These are phyloP conservation scores for Lasioglossum marginatum DNA, from an alignment of 2,888 invertebrate species.

Conservation along the genomic window DNA sequence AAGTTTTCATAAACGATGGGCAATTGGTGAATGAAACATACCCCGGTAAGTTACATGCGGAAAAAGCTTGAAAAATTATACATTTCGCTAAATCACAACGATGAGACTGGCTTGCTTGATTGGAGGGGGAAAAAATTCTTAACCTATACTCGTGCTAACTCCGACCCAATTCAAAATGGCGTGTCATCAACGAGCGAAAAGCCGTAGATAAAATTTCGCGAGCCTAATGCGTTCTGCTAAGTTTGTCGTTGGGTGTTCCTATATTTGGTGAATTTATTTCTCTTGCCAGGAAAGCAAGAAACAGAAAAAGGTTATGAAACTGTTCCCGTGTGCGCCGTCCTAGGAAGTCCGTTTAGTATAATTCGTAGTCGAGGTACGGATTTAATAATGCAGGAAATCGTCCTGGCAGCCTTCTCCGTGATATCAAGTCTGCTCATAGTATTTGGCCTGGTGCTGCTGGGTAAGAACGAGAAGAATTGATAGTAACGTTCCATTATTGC, in stretches of 20 bases:
- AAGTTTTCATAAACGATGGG: constrained; percentile 7
- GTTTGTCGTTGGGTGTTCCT: constrained; percentile 39
- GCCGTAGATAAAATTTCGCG: constrained; percentile 25
- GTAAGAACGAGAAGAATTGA: constrained; percentile 83
- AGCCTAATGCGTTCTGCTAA: constrained; percentile 35
- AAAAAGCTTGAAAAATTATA: constrained; percentile 12
- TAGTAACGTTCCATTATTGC: constrained; percentile 37
- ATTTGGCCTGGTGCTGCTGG: constrained; percentile 86
- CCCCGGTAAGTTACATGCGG: constrained; percentile 65
- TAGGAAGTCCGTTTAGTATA: constrained; percentile 46
- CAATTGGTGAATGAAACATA: constrained; percentile 4
- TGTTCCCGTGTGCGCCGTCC: constrained; percentile 25
- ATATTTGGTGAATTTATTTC: constrained; percentile 40
- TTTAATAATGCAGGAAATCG: constrained; percentile 84
- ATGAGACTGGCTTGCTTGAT: constrained; percentile 17
- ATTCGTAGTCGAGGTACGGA: constrained; percentile 45
- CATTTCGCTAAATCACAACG: not conserved
- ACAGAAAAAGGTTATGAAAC: constrained; percentile 57
- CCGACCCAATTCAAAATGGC: constrained; percentile 74
- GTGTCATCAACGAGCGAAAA: constrained; percentile 59
- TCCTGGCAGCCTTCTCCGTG: constrained; percentile 86
- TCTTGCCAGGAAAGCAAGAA: constrained; percentile 36
- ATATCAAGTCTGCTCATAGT: constrained; percentile 87
- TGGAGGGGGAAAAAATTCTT: constrained; percentile 61
- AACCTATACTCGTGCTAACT: constrained; percentile 65